Percentiles rank a stretch among this genome's conserved stretches.
phyloP scores from a whole-genome alignment of 2,113 vertebrate species.

The Prionailurus bengalensis region DNA sequence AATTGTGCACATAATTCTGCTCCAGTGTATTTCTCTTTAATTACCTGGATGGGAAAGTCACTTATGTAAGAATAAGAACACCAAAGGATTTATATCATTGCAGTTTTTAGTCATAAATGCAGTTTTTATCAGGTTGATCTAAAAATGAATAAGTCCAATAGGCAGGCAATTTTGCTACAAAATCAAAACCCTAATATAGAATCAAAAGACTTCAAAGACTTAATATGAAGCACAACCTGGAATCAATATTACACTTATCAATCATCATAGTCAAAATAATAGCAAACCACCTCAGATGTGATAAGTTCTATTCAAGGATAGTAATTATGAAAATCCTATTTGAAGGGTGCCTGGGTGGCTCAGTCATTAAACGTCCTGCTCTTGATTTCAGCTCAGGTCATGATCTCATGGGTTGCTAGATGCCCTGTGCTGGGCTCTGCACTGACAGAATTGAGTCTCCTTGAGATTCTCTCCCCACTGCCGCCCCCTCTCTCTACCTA shows the following conservation, averaged over 20 bases:
- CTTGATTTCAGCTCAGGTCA: too few species aligned
- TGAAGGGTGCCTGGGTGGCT: not conserved
- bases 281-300: not conserved
- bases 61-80: not conserved
- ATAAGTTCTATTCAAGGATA: not conserved
- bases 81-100: not conserved
- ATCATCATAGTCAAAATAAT: slow-evolving; percentile 1
- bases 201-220: slow-evolving; percentile 11
- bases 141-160: not conserved
- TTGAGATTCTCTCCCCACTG: too few species aligned
- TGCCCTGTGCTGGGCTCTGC: too few species aligned
- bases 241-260: not conserved
- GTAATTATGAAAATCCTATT: not conserved
- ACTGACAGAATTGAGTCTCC: too few species aligned
- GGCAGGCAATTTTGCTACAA: not conserved
- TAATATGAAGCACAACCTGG: not conserved
- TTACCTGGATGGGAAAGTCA: not conserved
- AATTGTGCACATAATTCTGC: not conserved
- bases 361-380: too few species aligned
- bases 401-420: too few species aligned
- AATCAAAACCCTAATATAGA: not conserved
- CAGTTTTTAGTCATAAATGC: not conserved
- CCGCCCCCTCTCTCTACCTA: too few species aligned
- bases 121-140: not conserved
- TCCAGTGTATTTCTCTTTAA: slow-evolving; percentile 3